Evolutionary conservation across 2,888 invertebrate species (phyloP), one percentile per base, ranked within the genome.

Genomic region (Mythimna loreyi): DNA sequence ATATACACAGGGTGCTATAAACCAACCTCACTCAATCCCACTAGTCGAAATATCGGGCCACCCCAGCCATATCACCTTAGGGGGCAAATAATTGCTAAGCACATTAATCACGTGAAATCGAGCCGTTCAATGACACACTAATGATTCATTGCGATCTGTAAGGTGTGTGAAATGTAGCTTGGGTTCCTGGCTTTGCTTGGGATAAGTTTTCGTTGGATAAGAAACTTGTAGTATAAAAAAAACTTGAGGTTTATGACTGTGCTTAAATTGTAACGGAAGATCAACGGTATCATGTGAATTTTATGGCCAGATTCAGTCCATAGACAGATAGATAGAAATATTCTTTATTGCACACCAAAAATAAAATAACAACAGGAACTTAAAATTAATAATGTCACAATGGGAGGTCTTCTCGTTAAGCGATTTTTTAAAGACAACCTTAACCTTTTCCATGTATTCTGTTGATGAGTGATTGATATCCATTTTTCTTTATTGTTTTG

Each of bases 71-170:
- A 81, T 76, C 75, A 80, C 81, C 78, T 85, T 52, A 69, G 84
- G 80, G 83, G 82, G 84, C 84, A 84, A 86, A 87, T 89, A 89
- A 89, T 88, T 89, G 87, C 85, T 80, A 67, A 72, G 56, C 76
- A 55, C 89, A 89, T 89, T 89, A 89, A 89, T 89, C 89, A 89
- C 75, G 62, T 59, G 76, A 81, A 87, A 85, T 87, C 82, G 87
- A 82, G 80, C 68, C 81, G 78, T 77, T 75, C 83, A 86, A 79
- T 86, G 89, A 86, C 88, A 84, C 67, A 67, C 77, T 87, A 83
- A 87, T 89, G 88, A 88, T 89, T 88, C 87, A 89, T 87, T 85
- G 83, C 85, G 59, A 67, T 50, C 62, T 36, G 61, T 66, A 67
- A 78, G 75, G 78, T 78, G 61, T 75, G 53, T 74, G 63, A 19